Conservation (phyloP, 2,797 vertebrate species). For the Esox lucius region DNA sequence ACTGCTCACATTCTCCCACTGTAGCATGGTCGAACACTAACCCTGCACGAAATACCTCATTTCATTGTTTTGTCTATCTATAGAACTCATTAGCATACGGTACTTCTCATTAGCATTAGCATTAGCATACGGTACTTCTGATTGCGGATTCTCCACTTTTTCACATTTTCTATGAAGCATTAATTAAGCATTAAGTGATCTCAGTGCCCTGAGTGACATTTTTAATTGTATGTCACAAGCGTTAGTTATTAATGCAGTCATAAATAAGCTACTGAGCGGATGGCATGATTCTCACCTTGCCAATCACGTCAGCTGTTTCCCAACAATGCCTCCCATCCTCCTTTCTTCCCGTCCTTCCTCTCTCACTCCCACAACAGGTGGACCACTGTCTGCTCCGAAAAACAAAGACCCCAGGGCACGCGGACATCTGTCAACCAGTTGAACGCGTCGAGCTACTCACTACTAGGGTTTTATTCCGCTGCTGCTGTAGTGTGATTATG, state of each 20-base stretch:
- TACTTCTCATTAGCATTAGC: too few species aligned
- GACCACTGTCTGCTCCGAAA: conserved; percentile 28
- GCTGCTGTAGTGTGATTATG: not conserved
- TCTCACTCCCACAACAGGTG: conserved; percentile 45
- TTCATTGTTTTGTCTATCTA: not conserved
- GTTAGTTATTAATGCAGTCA: not conserved
- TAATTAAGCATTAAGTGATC: not conserved
- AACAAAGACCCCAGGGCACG: not conserved
- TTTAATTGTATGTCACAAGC: too few species aligned
- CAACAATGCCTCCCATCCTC: not conserved
- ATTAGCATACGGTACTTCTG: not conserved
- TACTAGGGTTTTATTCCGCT: not conserved
- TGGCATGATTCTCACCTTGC: not conserved
- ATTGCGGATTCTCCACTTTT: not conserved
- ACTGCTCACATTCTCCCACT: not conserved
- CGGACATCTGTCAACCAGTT: not conserved
- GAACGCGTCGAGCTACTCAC: not conserved
- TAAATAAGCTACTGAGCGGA: not conserved
- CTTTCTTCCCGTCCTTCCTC: not conserved
- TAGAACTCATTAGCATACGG: not conserved
- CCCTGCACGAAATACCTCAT: not conserved
- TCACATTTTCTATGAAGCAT: not conserved
- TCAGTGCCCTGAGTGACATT: not conserved
- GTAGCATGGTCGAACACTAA: not conserved
- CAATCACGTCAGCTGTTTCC: not conserved